Conservation (phyloP, 2,888 invertebrate species). For the Phyto melanocephala region DNA sequence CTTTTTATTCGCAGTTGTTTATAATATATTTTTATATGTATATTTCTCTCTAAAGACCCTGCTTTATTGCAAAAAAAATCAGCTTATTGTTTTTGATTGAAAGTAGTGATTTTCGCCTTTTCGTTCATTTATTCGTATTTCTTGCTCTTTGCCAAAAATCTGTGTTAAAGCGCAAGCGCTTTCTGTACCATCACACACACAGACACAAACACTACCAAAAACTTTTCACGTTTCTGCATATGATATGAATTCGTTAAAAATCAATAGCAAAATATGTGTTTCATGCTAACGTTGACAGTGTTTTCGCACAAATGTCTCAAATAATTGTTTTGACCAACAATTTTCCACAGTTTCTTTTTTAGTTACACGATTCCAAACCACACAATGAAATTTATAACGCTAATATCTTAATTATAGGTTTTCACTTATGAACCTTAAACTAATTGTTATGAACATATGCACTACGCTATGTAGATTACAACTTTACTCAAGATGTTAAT, state of each 20-base stretch:
- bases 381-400: neutral
- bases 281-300: neutral
- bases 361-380: no score
- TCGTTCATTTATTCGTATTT: neutral
- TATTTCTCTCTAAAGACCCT: neutral
- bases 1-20: neutral
- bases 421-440: neutral
- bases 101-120: constrained; percentile 32
- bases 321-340: neutral
- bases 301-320: neutral
- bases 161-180: constrained; percentile 39
- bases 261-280: constrained; percentile 24
- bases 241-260: constrained; percentile 39
- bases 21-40: neutral
- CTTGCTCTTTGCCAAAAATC: constrained; percentile 12
- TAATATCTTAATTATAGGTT: neutral
- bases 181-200: neutral
- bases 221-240: neutral
- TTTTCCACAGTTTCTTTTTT: neutral
- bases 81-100: constrained; percentile 11
- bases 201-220: neutral
- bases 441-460: neutral
- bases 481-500: no score
- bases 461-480: neutral
- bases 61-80: constrained; percentile 17